Evolutionary conservation across 1,140 invertebrate species (phyloP).

Genomic region (Zaprionus davidi): DNA sequence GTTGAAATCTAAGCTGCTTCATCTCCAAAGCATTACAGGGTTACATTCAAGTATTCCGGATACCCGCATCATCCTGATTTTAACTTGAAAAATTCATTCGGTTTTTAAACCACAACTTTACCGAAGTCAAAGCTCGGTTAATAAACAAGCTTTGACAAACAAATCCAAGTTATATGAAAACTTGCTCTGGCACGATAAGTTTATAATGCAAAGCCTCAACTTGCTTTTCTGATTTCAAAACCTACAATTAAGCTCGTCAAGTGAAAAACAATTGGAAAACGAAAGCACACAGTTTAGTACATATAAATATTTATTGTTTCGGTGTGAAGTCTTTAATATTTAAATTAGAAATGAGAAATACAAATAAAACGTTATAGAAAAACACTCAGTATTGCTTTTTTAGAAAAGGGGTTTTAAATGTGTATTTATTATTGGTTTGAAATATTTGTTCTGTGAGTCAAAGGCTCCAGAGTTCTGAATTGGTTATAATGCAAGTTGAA

Average conservation of each 20-base stretch:
- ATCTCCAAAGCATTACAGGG: background rate
- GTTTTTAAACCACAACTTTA: background rate
- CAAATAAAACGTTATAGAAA: slow-evolving; percentile 14
- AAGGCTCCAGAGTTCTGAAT: slow-evolving; percentile 1
- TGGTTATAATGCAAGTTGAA: slow-evolving; percentile 17
- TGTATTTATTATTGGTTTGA: slow-evolving; percentile 33
- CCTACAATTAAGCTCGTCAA: background rate
- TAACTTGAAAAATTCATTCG: background rate
- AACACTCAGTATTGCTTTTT: slow-evolving; percentile 20
- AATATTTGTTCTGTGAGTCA: slow-evolving; percentile 27
- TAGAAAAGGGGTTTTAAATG: slow-evolving; percentile 41
- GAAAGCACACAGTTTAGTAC: background rate
- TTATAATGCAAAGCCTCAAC: background rate
- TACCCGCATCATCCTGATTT: background rate
- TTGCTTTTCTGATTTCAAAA: background rate
- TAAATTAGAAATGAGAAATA: background rate
- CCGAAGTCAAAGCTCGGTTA: background rate
- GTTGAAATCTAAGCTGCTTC: background rate
- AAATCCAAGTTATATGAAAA: background rate
- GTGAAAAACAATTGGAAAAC: background rate
- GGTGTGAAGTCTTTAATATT: background rate
- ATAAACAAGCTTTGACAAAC: background rate
- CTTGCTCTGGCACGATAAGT: background rate
- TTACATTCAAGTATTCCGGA: no score
- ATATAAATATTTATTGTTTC: background rate